phyloP scores from a whole-genome alignment of 2,888 invertebrate species.

The Lithosia quadra region DNA sequence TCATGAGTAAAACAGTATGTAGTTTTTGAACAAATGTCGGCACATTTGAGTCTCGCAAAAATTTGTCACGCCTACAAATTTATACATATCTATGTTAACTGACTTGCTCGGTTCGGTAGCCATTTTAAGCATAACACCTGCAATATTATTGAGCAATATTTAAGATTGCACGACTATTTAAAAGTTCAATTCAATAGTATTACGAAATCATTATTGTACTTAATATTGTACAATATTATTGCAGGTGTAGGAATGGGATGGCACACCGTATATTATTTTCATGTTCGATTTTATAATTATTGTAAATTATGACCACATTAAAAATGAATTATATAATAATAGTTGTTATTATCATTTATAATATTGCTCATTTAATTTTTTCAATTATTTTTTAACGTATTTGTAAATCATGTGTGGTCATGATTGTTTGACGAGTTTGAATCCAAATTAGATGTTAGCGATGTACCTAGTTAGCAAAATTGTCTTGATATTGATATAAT shows the following conservation, averaged over 20 bases:
- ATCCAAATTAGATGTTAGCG: conserved; percentile 35
- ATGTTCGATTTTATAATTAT: not conserved
- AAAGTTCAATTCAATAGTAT: no score
- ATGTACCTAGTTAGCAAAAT: conserved; percentile 61
- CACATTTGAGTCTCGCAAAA: conserved; percentile 5
- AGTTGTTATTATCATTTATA: conserved; percentile 9
- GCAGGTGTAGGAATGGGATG: not conserved
- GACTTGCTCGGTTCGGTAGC: not conserved
- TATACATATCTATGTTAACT: conserved; percentile 5
- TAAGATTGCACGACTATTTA: not conserved
- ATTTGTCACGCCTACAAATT: not conserved
- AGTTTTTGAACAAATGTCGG: not conserved
- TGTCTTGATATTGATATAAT: conserved; percentile 57
- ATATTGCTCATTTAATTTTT: conserved; percentile 10
- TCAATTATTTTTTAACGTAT: not conserved
- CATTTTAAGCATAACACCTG: not conserved
- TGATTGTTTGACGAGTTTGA: conserved; percentile 27
- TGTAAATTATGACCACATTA: not conserved
- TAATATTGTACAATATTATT: not conserved
- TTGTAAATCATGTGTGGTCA: conserved; percentile 14
- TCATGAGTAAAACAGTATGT: no score
- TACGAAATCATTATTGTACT: not conserved
- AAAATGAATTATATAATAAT: not conserved
- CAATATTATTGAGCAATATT: not conserved
- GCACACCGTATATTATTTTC: not conserved